Evolutionary conservation across 1,140 invertebrate species (phyloP), one percentile per base, ranked within the genome.

Genomic region (Formica exsecta): DNA sequence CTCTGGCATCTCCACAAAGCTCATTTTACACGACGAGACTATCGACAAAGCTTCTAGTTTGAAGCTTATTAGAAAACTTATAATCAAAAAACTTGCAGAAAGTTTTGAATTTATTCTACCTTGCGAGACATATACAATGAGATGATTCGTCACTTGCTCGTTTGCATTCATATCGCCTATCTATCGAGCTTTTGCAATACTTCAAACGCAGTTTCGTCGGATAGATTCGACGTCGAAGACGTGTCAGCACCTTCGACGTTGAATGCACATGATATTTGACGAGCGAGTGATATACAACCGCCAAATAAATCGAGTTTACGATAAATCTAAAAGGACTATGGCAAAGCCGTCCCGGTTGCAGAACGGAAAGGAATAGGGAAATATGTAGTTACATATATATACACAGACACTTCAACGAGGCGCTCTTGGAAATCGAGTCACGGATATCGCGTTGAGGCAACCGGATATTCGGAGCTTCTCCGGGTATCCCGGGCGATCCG

Each of bases 371-470:
- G 62, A 90, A 84, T 80, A 75, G 64, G 51, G 64, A 38, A 51
- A 85, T 87, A 86, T 57, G 57, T 85, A 83, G 64, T 48, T 59
- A 62, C 22, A 70, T 41, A 65, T 51, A 54, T 75, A 44, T 8
- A 59, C 36, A 77, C 29, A 83, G 75, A 87, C 44, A 48, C 51
- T 73, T 83, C 88, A 91, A 81, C 70, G 85, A 83, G 80, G 38
- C 57, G 91, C 89, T 91, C 92, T 93, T 88, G 92, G 86, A 91
- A 94, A 94, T 93, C 92, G 92, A 94, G 92, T 94, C 92, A 93
- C 93, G 93, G 91, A 94, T 93, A 94, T 93, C 93, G 93, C 92
- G 90, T 93, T 90, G 91, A 88, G 88, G 90, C 91, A 93, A 93
- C 91, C 93, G 93, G 92, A 93, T 91, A 93, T 93, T 91, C 93